These are phyloP conservation scores for Chascanopsetta lugubris DNA, from an alignment of 2,113 vertebrate genomes.

Conservation along the genomic window DNA sequence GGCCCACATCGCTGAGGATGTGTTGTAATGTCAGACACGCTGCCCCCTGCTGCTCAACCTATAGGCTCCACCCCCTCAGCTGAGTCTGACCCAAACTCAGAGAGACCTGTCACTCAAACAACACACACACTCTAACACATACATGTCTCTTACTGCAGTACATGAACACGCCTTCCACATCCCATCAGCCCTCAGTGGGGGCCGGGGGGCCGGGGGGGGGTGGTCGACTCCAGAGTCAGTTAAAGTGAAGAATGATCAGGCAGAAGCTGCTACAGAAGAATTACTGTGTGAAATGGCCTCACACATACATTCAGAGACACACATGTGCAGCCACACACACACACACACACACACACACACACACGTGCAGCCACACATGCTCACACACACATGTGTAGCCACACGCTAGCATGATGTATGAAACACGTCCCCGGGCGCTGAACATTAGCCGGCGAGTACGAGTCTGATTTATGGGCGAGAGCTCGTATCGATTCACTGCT, in stretches of 20 bases:
- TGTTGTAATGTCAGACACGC: too few relatives aligned
- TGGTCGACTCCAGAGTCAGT: neutral
- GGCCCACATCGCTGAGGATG: too few relatives aligned
- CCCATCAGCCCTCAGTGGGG: constrained; percentile 26
- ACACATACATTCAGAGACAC: neutral
- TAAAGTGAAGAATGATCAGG: constrained; percentile 11
- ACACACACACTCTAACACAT: too few relatives aligned
- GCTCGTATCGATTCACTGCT: constrained; percentile 16
- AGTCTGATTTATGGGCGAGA: constrained; percentile 10
- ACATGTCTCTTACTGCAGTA: too few relatives aligned
- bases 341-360: neutral
- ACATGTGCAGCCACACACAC: neutral
- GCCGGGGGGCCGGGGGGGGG: neutral
- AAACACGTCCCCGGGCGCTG: neutral
- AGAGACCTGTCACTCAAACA: neutral
- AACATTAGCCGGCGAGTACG: constrained; percentile 12
- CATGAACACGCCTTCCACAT: constrained; percentile 2
- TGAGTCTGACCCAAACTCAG: too few relatives aligned
- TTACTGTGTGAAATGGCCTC: constrained; percentile 4
- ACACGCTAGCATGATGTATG: constrained; percentile 17
- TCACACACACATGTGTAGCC: neutral
- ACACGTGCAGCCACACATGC: neutral
- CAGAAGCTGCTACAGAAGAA: neutral
- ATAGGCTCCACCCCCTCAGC: too few relatives aligned
- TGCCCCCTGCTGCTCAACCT: too few relatives aligned